phyloP scores from a whole-genome alignment of 2,113 vertebrate species.

The Sorex araneus region DNA sequence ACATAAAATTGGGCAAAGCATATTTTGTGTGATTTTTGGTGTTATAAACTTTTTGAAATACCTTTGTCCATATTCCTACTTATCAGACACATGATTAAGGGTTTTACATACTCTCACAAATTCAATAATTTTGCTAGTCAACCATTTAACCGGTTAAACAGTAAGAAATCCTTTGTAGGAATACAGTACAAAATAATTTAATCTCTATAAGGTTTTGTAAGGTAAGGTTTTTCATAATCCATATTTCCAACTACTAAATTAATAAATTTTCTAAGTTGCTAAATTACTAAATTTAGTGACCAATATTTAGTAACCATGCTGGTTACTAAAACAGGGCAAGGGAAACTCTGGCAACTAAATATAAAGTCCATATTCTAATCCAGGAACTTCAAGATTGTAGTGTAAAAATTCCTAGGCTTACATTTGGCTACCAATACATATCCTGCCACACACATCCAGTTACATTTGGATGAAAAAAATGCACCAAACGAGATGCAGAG shows the following conservation, averaged over 20 bases:
- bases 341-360: neutral
- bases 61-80: neutral
- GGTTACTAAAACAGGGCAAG: neutral
- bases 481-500: neutral
- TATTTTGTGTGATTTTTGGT: neutral
- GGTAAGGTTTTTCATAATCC: neutral
- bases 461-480: neutral
- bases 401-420: neutral
- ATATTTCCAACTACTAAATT: neutral
- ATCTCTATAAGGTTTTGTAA: conserved; percentile 43
- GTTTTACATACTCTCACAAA: neutral
- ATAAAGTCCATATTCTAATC: neutral
- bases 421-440: neutral
- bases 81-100: neutral
- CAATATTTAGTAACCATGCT: neutral
- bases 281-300: too few relatives aligned
- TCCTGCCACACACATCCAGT: neutral
- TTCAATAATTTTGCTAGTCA: conserved; percentile 31
- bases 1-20: conserved; percentile 37
- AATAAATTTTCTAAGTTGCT: too few relatives aligned
- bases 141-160: neutral
- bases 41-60: conserved; percentile 54
- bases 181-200: neutral
- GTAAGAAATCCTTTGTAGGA: neutral
- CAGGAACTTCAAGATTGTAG: neutral